Evolutionary conservation across 1,140 invertebrate genomes (phyloP).

Genomic region (Ridgeia piscesae): DNA sequence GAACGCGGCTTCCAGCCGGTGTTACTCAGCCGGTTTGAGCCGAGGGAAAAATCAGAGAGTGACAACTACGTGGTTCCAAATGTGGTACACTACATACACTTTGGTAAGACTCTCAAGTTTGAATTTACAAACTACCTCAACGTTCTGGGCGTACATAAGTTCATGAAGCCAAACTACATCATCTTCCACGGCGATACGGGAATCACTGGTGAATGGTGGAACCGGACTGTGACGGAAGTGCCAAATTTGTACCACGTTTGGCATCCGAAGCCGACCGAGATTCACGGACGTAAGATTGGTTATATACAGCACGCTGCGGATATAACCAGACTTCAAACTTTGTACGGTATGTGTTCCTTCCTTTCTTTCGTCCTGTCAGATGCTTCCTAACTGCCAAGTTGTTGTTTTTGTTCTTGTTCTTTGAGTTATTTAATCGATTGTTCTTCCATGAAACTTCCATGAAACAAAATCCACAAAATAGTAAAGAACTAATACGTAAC

Average conservation of each 20-base stretch:
- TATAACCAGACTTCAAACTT: not conserved
- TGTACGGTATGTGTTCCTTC: not conserved
- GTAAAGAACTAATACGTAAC: too few species aligned
- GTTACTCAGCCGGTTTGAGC: not conserved
- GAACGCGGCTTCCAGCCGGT: not conserved
- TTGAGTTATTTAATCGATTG: too few species aligned
- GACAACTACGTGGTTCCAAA: constrained; percentile 8
- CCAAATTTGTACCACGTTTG: constrained; percentile 3
- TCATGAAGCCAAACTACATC: constrained; percentile 16
- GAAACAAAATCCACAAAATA: too few species aligned
- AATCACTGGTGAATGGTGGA: not conserved
- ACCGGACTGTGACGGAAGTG: not conserved
- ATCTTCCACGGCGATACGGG: constrained; percentile 2
- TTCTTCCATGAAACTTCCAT: too few species aligned
- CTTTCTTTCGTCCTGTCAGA: too few species aligned
- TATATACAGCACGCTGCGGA: not conserved
- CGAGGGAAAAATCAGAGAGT: not conserved
- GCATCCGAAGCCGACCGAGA: not conserved
- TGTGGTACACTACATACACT: constrained; percentile 5
- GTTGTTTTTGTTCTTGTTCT: too few species aligned
- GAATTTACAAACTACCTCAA: constrained; percentile 2
- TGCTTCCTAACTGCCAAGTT: too few species aligned
- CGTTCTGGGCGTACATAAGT: not conserved
- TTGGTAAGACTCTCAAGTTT: not conserved
- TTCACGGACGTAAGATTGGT: not conserved